Percentiles rank a stretch among this genome's conserved stretches.
These are phyloP conservation scores for Pyrrhia umbra DNA, from an alignment of 2,888 invertebrate species.

Conservation along the genomic window DNA sequence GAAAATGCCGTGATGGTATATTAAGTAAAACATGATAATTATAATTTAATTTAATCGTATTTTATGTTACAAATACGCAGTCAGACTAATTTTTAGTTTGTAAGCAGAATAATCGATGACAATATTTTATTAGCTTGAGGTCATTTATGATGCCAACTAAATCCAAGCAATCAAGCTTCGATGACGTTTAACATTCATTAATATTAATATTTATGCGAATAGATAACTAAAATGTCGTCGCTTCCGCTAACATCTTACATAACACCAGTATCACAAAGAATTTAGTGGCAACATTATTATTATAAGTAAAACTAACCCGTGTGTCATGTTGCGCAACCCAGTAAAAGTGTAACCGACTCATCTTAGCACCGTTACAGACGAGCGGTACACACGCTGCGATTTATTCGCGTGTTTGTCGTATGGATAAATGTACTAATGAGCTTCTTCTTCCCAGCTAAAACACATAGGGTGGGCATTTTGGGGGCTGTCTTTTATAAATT, in stretches of 20 bases:
- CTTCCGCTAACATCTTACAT: constrained; percentile 34
- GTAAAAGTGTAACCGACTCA: constrained; percentile 56
- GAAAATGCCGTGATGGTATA: too few species aligned
- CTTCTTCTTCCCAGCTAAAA: too few species aligned
- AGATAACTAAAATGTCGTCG: constrained; percentile 15
- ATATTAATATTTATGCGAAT: constrained; percentile 19
- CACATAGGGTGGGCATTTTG: too few species aligned
- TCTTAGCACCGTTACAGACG: constrained; percentile 53
- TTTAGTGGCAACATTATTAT: constrained; percentile 32
- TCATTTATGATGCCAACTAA: too few species aligned
- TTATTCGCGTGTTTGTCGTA: background rate
- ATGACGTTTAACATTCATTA: constrained; percentile 1
- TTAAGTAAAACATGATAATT: too few species aligned
- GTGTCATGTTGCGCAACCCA: constrained; percentile 47
- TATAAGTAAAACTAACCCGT: constrained; percentile 23
- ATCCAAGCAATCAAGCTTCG: background rate
- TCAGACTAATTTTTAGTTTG: too few species aligned
- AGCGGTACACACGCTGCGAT: constrained; percentile 25
- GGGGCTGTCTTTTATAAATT: too few species aligned
- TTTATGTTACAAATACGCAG: too few species aligned
- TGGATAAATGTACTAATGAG: background rate
- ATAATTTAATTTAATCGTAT: too few species aligned
- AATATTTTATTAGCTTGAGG: too few species aligned
- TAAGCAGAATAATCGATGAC: too few species aligned
- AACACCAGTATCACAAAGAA: constrained; percentile 18